These are phyloP conservation scores for Sebastes baramenuke DNA, from an alignment of 2,797 vertebrate genomes.

Conservation along the genomic window DNA sequence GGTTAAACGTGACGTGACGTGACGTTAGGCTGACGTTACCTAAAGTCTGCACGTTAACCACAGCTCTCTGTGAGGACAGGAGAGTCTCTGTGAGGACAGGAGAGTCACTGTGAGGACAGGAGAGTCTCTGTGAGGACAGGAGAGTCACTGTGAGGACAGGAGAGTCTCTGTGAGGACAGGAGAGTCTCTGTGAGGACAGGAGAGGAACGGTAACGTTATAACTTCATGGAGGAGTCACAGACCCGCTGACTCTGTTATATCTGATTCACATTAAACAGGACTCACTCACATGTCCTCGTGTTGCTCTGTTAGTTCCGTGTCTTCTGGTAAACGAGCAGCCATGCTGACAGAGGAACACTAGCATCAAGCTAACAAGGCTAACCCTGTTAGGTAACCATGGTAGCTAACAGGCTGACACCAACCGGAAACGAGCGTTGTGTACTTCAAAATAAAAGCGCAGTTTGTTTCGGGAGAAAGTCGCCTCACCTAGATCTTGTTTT, in stretches of 20 bases:
- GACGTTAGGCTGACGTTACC: no score
- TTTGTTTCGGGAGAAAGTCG: rapidly evolving
- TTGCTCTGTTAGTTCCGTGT: slow-evolving; percentile 80
- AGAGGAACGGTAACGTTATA: no score
- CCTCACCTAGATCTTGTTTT: rapidly evolving
- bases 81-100: no score
- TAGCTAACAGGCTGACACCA: no score
- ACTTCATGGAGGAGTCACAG: no score
- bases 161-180: no score
- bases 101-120: no score
- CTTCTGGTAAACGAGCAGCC: slow-evolving; percentile 68
- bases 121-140: no score
- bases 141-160: no score
- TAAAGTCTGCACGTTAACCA: not conserved
- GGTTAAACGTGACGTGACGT: not conserved
- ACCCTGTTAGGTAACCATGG: no score
- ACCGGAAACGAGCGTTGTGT: not conserved
- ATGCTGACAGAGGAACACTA: not conserved
- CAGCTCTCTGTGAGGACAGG: not conserved
- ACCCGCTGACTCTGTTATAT: not conserved
- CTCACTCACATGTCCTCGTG: slow-evolving; percentile 87
- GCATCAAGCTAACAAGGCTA: not conserved
- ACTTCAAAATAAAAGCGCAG: slow-evolving; percentile 11
- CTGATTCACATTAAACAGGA: not conserved
- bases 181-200: no score